phyloP scores from a whole-genome alignment of 2,113 vertebrate genomes.

The Amphiprion percula region DNA sequence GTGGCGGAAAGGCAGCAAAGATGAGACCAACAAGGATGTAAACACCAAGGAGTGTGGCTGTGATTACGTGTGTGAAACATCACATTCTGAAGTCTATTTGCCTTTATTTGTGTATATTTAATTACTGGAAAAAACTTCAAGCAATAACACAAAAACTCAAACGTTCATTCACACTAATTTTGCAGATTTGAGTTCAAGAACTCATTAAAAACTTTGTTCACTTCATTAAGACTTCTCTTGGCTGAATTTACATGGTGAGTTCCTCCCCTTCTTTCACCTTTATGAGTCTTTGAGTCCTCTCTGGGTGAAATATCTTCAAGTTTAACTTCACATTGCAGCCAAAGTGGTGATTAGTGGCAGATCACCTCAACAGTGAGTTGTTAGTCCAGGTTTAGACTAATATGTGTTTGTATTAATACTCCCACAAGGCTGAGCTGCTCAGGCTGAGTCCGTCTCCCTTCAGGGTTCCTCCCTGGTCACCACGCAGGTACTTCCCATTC shows the following conservation, averaged over 20 bases:
- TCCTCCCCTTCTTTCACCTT: not conserved
- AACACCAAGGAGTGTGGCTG: not conserved
- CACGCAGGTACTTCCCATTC: constrained; percentile 91
- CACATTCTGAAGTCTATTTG: not conserved
- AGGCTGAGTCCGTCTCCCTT: constrained; percentile 89
- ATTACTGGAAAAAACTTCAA: not conserved
- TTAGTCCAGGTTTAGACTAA: constrained; percentile 4
- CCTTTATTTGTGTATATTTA: constrained; percentile 19
- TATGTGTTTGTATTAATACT: constrained; percentile 86
- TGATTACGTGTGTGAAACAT: constrained; percentile 15
- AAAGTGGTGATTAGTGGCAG: not conserved
- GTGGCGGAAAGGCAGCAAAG: not conserved
- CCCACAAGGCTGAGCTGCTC: constrained; percentile 90
- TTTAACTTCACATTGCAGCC: not conserved
- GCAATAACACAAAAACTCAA: constrained; percentile 16
- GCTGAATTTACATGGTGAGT: not conserved
- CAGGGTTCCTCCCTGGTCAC: constrained; percentile 93
- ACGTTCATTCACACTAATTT: constrained; percentile 16
- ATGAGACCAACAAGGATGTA: not conserved
- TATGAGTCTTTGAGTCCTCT: not conserved
- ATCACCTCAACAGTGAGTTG: constrained; percentile 16
- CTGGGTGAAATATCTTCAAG: not conserved
- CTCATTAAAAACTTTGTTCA: constrained; percentile 26
- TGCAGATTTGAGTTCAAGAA: not conserved
- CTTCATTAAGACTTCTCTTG: constrained; percentile 25